Conservation (phyloP, 2,888 invertebrate species). For the Orthonevra nobilis region DNA sequence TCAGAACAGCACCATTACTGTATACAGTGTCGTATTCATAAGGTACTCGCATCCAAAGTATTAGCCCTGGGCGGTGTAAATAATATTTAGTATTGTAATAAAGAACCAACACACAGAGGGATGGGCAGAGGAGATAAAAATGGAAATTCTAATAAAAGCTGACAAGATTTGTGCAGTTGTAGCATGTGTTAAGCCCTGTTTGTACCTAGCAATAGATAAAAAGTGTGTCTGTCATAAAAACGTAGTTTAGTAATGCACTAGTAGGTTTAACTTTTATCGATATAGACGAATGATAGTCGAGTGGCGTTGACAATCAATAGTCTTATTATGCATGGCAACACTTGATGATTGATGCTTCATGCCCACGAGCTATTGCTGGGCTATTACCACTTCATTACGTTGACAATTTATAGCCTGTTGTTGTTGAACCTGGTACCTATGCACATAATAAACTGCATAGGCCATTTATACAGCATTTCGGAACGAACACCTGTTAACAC, state of each 20-base stretch:
- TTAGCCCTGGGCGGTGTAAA: constrained; percentile 18
- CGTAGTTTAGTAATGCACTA: constrained; percentile 4
- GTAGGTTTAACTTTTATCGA: constrained; percentile 21
- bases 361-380: too few relatives aligned
- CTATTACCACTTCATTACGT: too few relatives aligned
- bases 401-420: too few relatives aligned
- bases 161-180: constrained; percentile 36
- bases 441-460: too few relatives aligned
- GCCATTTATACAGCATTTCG: too few relatives aligned
- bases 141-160: constrained; percentile 48
- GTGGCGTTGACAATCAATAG: too few relatives aligned
- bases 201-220: neutral
- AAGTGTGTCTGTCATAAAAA: constrained; percentile 3
- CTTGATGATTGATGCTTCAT: too few relatives aligned
- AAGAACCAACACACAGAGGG: constrained; percentile 16
- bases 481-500: too few relatives aligned
- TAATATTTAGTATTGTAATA: constrained; percentile 39
- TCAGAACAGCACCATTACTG: neutral
- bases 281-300: neutral
- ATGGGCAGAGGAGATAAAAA: constrained; percentile 38
- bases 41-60: neutral
- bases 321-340: too few relatives aligned
- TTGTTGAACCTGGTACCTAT: too few relatives aligned
- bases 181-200: neutral
- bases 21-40: neutral